phyloP scores from a whole-genome alignment of 1,140 invertebrate species.

The Neodiprion lecontei region DNA sequence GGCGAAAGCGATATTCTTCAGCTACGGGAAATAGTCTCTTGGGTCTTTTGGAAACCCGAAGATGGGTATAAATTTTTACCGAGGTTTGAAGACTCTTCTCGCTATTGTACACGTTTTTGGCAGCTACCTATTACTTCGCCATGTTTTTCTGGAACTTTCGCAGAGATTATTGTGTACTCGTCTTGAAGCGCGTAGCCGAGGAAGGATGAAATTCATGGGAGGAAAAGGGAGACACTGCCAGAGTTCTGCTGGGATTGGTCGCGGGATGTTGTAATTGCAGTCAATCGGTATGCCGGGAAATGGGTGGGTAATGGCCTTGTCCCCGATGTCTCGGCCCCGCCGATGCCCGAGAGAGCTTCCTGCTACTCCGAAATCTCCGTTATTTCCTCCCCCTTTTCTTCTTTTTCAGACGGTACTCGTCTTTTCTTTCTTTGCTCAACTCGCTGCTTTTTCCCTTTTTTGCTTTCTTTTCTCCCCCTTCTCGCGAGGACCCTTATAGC shows the following conservation, averaged over 20 bases:
- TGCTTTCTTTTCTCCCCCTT: too few relatives aligned
- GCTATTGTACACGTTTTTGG: too few relatives aligned
- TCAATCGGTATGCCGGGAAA: conserved; percentile 5
- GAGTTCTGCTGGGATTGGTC: neutral
- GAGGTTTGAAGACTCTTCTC: too few relatives aligned
- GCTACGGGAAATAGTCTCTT: neutral
- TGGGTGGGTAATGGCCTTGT: neutral
- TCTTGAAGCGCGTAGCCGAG: too few relatives aligned
- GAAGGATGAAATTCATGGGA: too few relatives aligned
- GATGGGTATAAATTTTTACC: neutral
- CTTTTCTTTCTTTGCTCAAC: too few relatives aligned
- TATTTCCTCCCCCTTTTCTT: neutral
- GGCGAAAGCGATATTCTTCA: neutral
- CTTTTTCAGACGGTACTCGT: neutral
- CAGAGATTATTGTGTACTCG: too few relatives aligned
- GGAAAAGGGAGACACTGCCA: too few relatives aligned
- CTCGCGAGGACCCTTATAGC: too few relatives aligned
- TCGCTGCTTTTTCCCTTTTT: too few relatives aligned
- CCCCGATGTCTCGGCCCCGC: neutral
- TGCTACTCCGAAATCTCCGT: neutral
- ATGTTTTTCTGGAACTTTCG: too few relatives aligned
- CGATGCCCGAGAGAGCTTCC: neutral
- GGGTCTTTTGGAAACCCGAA: neutral
- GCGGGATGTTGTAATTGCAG: conserved; percentile 1
- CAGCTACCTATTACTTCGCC: too few relatives aligned